phyloP scores from a whole-genome alignment of 2,797 vertebrate species.

The Morelia viridis region DNA sequence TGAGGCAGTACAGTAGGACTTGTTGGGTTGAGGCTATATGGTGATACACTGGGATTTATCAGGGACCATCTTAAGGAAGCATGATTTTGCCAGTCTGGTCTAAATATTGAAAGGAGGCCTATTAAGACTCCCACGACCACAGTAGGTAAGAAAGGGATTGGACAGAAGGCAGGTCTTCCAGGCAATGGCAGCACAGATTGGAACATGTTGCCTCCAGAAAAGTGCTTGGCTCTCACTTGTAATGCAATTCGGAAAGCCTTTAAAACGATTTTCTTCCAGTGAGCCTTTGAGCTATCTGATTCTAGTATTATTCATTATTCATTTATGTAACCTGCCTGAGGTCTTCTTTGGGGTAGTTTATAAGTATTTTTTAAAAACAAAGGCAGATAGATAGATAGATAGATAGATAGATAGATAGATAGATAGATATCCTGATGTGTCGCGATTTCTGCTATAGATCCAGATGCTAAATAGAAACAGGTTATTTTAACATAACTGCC shows the following conservation, averaged over 20 bases:
- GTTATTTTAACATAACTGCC: not conserved
- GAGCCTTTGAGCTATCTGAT: not conserved
- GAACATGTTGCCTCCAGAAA: not conserved
- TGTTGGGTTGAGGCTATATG: not conserved
- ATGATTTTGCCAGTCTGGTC: not conserved
- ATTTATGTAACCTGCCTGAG: not conserved
- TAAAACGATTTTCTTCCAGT: not conserved
- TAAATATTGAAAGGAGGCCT: not conserved
- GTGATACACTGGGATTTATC: not conserved
- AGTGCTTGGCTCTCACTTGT: not conserved
- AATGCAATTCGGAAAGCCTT: not conserved
- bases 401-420: too few species aligned
- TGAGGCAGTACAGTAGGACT: not conserved
- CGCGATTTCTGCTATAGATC: not conserved
- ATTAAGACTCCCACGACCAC: too few species aligned
- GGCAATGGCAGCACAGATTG: not conserved
- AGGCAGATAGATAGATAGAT: not conserved
- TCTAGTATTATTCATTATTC: not conserved
- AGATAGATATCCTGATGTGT: not conserved
- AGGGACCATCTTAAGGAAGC: not conserved
- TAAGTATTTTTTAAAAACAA: not conserved
- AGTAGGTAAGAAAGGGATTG: not conserved
- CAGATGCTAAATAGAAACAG: not conserved
- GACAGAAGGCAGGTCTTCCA: not conserved
- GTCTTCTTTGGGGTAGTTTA: not conserved